These are phyloP conservation scores for Dryobates pubescens DNA, from an alignment of 2,797 vertebrate genomes.

Conservation along the genomic window DNA sequence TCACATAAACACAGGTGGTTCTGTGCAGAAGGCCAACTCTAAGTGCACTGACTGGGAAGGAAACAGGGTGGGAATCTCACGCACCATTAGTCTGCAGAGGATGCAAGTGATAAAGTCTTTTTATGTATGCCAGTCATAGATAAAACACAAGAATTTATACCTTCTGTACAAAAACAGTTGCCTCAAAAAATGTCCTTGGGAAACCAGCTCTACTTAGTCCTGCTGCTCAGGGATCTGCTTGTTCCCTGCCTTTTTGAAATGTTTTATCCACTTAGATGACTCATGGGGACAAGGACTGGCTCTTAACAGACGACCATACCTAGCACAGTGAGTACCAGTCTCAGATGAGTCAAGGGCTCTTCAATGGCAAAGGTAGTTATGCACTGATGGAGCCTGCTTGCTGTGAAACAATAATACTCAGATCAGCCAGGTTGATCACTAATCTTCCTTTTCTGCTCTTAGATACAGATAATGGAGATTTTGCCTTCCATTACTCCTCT, in stretches of 20 bases:
- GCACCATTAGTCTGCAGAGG: background rate
- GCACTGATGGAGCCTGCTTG: background rate
- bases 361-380: background rate
- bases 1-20: background rate
- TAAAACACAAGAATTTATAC: background rate
- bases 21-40: background rate
- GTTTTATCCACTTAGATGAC: conserved; percentile 25
- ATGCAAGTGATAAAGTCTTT: background rate
- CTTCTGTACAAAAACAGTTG: background rate
- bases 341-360: conserved; percentile 27
- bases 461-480: background rate
- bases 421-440: background rate
- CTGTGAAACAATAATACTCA: background rate
- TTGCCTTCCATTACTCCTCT: background rate
- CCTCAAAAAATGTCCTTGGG: background rate
- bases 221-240: background rate
- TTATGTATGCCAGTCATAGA: background rate
- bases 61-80: background rate
- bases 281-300: conserved; percentile 13
- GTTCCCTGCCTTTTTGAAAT: background rate
- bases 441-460: background rate
- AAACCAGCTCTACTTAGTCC: background rate
- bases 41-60: background rate
- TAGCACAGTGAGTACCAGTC: background rate
- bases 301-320: background rate